phyloP scores from a whole-genome alignment of 2,797 vertebrate species.

The Luscinia luscinia region DNA sequence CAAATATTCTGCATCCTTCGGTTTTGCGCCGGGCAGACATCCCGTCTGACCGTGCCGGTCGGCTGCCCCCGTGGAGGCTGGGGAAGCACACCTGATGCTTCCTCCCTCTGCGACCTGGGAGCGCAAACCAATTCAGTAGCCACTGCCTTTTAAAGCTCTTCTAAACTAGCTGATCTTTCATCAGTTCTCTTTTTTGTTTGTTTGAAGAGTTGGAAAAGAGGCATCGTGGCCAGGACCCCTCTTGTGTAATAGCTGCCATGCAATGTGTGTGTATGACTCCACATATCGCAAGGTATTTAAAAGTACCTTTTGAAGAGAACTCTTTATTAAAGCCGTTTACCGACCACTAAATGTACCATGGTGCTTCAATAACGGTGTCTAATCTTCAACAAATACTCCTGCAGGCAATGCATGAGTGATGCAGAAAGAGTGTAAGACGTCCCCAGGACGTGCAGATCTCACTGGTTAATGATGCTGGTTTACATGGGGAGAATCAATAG shows the following conservation, averaged over 20 bases:
- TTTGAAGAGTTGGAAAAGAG: background rate
- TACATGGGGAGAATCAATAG: background rate
- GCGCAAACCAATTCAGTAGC: background rate
- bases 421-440: background rate
- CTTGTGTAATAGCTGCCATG: background rate
- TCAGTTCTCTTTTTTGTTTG: background rate
- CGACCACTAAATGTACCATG: background rate
- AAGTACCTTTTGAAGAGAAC: background rate
- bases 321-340: background rate
- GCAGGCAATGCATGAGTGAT: background rate
- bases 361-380: background rate
- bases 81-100: slow-evolving; percentile 13
- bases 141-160: background rate
- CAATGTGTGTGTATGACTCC: background rate
- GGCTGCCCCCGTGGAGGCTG: background rate
- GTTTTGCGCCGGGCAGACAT: background rate
- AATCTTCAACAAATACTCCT: background rate
- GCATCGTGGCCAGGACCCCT: background rate
- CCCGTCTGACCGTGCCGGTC: background rate
- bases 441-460: background rate
- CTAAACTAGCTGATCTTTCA: background rate
- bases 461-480: background rate
- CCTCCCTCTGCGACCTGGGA: background rate
- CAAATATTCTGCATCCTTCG: slow-evolving; percentile 1
- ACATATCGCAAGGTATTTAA: background rate